Evolutionary conservation across 2,888 invertebrate species (phyloP).

Genomic region (Arctia plantaginis): DNA sequence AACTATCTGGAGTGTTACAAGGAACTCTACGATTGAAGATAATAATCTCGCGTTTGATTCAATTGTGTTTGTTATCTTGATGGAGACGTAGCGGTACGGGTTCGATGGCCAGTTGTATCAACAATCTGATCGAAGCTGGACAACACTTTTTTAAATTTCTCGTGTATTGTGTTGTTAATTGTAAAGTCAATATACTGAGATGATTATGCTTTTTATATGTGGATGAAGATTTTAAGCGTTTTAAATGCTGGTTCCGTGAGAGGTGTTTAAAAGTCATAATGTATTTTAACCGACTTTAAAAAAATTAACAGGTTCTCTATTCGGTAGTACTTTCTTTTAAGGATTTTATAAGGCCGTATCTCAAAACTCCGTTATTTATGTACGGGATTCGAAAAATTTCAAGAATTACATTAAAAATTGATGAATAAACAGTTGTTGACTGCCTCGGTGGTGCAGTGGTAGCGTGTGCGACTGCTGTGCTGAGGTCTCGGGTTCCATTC

Average conservation of each 20-base stretch:
- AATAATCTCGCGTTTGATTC: conserved; percentile 63
- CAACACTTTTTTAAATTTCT: conserved; percentile 30
- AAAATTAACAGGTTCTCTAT: no score
- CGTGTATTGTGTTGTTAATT: conserved; percentile 33
- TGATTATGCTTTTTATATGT: conserved; percentile 20
- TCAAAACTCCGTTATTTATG: no score
- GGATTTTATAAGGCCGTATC: no score
- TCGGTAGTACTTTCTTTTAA: no score
- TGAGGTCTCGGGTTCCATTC: no score
- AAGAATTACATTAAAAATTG: no score
- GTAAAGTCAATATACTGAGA: conserved; percentile 36
- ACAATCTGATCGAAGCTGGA: conserved; percentile 21
- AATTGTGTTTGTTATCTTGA: conserved; percentile 72
- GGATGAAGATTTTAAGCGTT: conserved; percentile 1
- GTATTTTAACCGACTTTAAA: no score
- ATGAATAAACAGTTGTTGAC: no score
- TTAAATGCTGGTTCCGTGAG: not conserved
- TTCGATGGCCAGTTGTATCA: conserved; percentile 66
- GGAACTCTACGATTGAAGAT: conserved; percentile 34
- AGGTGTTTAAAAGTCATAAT: not conserved
- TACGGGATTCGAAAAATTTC: no score
- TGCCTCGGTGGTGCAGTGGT: no score
- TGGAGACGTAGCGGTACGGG: conserved; percentile 59
- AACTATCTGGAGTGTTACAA: conserved; percentile 39
- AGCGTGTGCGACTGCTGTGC: no score